Base-by-base conservation (phyloP, 2,797 vertebrate genomes). In the Melanogrammus aeglefinus region DNA sequence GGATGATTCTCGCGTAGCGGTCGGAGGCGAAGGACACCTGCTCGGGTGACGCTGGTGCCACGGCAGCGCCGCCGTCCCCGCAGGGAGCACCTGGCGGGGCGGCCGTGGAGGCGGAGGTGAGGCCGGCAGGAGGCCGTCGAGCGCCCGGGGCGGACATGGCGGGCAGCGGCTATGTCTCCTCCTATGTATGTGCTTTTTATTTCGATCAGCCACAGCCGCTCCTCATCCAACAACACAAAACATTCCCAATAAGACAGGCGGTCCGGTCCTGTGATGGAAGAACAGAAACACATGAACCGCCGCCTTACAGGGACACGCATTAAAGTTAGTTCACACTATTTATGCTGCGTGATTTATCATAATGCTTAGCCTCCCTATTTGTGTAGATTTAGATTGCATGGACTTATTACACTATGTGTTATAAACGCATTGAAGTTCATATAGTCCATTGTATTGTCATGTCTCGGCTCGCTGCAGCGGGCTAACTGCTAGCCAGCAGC, bases 1-100 rank as follows among this genome's bases (percentile, higher is more conserved):
- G 92, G 86, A 99, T 94, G 78, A 95, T 90, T 72, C 94, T 94
- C 35, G 97, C 96, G 21, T 99, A 96, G 75, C 93, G 95, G 78
- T 97, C 95, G 1, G 95, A 95, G n/a, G 95, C 92, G 80, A 94
- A 93, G 14, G 88, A 76, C 36, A 88, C 88, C 83, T 89, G 91
- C 18, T 94, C 92, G 6, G 80, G 86, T 16, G 77, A 81, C 75
- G 80, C 86, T 18, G 76, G 78, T 78, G 86, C 81, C 83, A 89
- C 87, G 83, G 84, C 79, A 82, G 80, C 86, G 0, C 78, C 77
- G 73, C 78, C 86, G 80, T 80, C 84, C 74, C 72, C 75, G 79
- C 82, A 76, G 35, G 77, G 77, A 7, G 78, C 10, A n/a, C 87
- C 77, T 69, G 82, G 51, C 76, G 90, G 87, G 78, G 83, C 29